phyloP scores from a whole-genome alignment of 2,113 vertebrate genomes.

The Equus przewalskii region DNA sequence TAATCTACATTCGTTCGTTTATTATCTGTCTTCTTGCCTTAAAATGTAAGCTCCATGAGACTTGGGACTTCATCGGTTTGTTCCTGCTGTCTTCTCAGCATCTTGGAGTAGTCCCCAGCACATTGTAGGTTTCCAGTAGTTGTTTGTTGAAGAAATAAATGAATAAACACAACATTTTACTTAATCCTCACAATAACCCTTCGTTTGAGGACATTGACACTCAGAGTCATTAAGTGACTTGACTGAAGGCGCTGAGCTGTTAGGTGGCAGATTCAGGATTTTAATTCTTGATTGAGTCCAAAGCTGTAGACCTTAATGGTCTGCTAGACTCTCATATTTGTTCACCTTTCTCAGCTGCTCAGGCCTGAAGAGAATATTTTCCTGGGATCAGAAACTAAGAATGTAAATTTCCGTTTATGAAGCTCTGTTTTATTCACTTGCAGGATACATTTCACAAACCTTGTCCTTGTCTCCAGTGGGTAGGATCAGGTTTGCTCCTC shows the following conservation, averaged over 20 bases:
- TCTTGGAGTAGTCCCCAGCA: neutral
- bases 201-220: neutral
- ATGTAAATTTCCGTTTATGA: neutral
- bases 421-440: neutral
- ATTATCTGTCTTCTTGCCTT: neutral
- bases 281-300: neutral
- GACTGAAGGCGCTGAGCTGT: neutral
- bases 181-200: neutral
- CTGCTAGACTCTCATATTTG: neutral
- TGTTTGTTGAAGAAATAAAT: slow-evolving; percentile 33
- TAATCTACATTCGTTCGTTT: neutral
- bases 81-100: neutral
- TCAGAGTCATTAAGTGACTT: neutral
- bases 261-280: neutral
- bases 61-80: neutral
- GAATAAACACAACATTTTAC: neutral
- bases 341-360: neutral
- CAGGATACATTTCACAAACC: neutral
- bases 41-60: neutral
- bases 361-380: neutral
- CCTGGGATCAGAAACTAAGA: neutral
- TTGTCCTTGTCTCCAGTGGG: neutral
- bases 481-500: neutral
- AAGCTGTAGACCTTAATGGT: neutral
- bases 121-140: neutral